These are phyloP conservation scores for Sula dactylatra DNA, from an alignment of 2,113 vertebrate genomes.

Conservation along the genomic window DNA sequence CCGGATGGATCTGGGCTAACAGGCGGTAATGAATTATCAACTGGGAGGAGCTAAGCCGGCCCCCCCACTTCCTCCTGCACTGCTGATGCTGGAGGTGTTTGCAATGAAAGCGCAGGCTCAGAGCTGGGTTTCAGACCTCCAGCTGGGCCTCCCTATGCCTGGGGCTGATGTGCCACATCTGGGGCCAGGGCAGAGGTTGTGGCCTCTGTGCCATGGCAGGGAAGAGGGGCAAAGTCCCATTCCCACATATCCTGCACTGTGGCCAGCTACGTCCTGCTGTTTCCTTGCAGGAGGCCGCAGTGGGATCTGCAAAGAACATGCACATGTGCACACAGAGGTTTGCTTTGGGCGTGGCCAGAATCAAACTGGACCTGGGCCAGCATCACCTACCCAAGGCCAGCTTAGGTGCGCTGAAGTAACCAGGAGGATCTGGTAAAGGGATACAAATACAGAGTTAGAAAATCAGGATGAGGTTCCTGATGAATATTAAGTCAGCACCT, in stretches of 20 bases:
- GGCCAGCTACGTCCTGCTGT: neutral
- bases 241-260: accelerated
- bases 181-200: neutral
- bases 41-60: constrained; percentile 23
- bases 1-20: neutral
- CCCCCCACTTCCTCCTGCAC: neutral
- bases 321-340: neutral
- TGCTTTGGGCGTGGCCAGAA: neutral
- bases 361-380: neutral
- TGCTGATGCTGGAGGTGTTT: constrained; percentile 28
- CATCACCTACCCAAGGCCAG: neutral
- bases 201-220: neutral
- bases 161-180: neutral
- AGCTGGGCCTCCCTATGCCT: accelerated
- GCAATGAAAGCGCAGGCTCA: neutral
- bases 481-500: neutral
- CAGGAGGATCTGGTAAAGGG: neutral
- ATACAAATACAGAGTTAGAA: neutral
- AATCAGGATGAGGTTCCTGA: neutral
- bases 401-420: neutral
- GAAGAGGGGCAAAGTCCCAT: neutral
- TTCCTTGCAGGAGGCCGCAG: neutral
- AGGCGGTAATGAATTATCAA: constrained; percentile 6
- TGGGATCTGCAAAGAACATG: neutral
- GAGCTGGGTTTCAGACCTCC: neutral